These are phyloP conservation scores for Nasonia giraulti DNA, from an alignment of 1,140 invertebrate genomes.

Conservation along the genomic window DNA sequence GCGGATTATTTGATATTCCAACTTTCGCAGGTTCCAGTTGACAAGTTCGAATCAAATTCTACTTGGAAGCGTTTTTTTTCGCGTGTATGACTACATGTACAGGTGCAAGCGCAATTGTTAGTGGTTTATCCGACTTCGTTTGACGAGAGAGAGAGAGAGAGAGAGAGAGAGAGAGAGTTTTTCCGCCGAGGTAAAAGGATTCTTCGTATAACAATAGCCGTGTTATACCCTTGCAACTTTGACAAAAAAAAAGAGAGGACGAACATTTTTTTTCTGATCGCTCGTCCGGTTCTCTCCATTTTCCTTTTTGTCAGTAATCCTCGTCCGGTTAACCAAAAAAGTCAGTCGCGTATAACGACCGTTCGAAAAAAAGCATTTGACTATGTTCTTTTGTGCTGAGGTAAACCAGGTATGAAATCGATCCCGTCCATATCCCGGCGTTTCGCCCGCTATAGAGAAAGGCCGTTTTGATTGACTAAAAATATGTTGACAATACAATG, in stretches of 20 bases:
- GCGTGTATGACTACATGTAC: not conserved
- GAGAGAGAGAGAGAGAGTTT: not conserved
- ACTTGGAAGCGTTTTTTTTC: not conserved
- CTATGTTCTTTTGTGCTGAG: not conserved
- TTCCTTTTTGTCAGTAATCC: not conserved
- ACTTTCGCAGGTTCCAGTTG: too few species aligned
- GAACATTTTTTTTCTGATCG: not conserved
- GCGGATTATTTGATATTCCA: too few species aligned
- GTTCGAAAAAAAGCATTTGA: not conserved
- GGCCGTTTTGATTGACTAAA: too few species aligned
- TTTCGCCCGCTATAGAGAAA: too few species aligned
- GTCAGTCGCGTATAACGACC: not conserved
- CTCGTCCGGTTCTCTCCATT: not conserved
- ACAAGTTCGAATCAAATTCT: too few species aligned
- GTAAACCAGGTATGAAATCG: not conserved
- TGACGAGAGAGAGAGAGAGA: not conserved
- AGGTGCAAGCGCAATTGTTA: not conserved
- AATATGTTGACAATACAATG: too few species aligned
- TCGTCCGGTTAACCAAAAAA: slow-evolving; percentile 1
- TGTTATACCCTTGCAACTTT: not conserved
- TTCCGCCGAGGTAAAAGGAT: not conserved
- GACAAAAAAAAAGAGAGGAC: not conserved
- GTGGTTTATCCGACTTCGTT: not conserved
- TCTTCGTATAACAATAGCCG: not conserved
- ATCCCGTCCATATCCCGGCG: not conserved